Evolutionary conservation across 2,113 vertebrate species (phyloP).

Genomic region (Dicerorhinus sumatrensis): DNA sequence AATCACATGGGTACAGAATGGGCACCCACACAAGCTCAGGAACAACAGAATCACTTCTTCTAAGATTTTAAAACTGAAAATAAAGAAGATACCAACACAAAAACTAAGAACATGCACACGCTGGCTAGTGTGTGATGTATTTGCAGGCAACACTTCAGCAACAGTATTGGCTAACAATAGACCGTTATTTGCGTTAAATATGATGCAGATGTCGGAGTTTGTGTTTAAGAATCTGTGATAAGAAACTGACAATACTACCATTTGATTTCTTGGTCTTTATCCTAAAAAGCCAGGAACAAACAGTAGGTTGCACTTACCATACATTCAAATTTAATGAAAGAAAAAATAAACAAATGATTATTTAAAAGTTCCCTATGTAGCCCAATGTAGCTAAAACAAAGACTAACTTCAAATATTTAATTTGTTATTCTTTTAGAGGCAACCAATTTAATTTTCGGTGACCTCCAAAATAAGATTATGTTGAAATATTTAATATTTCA

Average conservation of each 20-base stretch:
- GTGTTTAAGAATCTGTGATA: neutral
- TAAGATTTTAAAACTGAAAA: neutral
- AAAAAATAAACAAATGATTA: conserved; percentile 37
- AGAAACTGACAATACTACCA: neutral
- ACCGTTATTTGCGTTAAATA: neutral
- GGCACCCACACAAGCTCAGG: neutral
- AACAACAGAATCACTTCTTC: neutral
- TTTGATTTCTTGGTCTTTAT: neutral
- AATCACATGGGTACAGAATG: neutral
- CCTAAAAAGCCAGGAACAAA: conserved; percentile 6
- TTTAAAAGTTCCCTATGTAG: neutral
- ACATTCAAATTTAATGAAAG: neutral
- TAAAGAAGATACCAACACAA: neutral
- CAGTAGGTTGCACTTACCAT: neutral
- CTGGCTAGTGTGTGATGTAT: no score
- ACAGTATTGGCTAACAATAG: neutral
- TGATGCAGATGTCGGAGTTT: neutral
- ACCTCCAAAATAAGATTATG: neutral
- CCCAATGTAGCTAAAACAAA: neutral
- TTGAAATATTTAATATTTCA: neutral
- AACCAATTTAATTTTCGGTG: neutral
- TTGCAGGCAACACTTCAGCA: neutral
- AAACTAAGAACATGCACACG: neutral
- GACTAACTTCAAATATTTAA: neutral
- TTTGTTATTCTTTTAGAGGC: neutral